phyloP scores from a whole-genome alignment of 2,888 invertebrate genomes.

The Neria commutata region DNA sequence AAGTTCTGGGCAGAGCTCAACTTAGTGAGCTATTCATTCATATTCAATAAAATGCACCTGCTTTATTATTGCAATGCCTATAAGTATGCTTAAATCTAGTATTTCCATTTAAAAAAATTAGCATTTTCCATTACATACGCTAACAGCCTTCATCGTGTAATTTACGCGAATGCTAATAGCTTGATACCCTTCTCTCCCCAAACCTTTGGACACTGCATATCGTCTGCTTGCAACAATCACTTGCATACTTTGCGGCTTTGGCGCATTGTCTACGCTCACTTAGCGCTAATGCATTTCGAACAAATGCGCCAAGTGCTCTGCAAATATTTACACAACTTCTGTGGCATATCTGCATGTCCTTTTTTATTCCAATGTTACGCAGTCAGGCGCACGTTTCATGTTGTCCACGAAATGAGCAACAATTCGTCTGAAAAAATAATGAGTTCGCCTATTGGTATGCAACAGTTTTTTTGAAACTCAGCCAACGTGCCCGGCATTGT shows the following conservation, averaged over 20 bases:
- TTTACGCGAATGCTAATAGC: no score
- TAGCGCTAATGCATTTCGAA: slow-evolving; percentile 53
- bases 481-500: background rate
- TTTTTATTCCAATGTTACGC: slow-evolving; percentile 6
- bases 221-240: background rate
- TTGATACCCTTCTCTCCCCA: no score
- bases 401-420: slow-evolving; percentile 48
- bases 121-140: no score
- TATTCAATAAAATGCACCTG: no score
- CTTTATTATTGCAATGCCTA: no score
- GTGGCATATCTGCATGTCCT: slow-evolving; percentile 32
- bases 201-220: no score
- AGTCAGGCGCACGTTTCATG: slow-evolving; percentile 10
- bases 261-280: slow-evolving; percentile 29
- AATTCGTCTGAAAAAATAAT: slow-evolving; percentile 31
- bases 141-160: no score
- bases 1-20: no score
- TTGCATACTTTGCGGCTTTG: slow-evolving; percentile 26
- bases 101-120: no score
- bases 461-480: slow-evolving; percentile 47
- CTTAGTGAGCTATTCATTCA: no score
- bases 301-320: slow-evolving; percentile 43
- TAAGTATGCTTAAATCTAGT: no score
- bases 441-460: slow-evolving; percentile 38
- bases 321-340: slow-evolving; percentile 53